Evolutionary conservation across 1,140 invertebrate genomes (phyloP).

Genomic region (Trichonephila clavata): DNA sequence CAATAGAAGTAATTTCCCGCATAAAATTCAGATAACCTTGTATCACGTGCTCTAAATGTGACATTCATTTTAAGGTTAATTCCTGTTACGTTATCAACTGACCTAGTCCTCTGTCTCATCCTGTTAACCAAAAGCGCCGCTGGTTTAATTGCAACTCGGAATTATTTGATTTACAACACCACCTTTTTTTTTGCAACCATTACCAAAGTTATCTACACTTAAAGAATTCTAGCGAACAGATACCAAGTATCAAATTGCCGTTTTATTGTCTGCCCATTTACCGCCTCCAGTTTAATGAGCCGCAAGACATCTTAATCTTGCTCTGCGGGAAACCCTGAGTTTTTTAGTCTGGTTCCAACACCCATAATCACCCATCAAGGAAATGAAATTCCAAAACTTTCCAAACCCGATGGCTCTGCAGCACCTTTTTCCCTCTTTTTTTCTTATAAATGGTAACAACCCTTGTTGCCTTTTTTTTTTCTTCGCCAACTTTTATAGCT

Average conservation of each 20-base stretch:
- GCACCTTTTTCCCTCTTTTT: constrained; percentile 29
- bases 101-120: neutral
- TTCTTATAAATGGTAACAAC: neutral
- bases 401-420: neutral
- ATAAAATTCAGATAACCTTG: neutral
- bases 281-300: neutral
- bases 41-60: neutral
- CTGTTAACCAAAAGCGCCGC: neutral
- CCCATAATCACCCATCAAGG: constrained; percentile 3
- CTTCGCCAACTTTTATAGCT: neutral
- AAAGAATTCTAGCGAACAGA: neutral
- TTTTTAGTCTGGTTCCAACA: neutral
- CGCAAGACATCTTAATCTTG: constrained; percentile 1
- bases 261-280: neutral
- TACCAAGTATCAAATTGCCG: neutral
- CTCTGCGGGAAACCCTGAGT: neutral
- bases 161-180: neutral
- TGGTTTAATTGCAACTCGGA: neutral
- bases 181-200: neutral
- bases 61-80: neutral
- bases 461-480: neutral
- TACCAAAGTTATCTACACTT: neutral
- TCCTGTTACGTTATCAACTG: neutral
- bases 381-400: neutral
- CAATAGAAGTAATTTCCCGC: no score